Base-by-base conservation (phyloP, 35 echinoderm and acorn worm species). In the Heliocidaris tuberculata region DNA sequence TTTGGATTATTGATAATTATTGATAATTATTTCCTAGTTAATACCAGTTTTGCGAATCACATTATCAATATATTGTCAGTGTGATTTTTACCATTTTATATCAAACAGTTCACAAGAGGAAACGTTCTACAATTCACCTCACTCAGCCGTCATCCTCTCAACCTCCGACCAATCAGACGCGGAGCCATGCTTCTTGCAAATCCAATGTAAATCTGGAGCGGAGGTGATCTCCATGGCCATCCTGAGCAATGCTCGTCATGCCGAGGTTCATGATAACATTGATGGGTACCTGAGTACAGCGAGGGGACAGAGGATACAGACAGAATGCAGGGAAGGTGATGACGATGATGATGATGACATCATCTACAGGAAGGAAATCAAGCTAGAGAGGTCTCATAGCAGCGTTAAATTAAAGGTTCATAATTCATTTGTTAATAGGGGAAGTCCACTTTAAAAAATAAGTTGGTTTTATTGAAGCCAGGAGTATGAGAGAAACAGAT, bases 311-410 rank as follows among this genome's bases (percentile, higher is more conserved):
- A 93, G 48, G 91, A 29, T 93, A 31, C 19, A 30, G 48, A 5
- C 24, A 6, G 91, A 93, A 31, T 47, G 19, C 29, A 48, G 27
- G 27, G 29, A 48, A 13, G 91, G 48, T 2, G 17, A 32, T 89
- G 86, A 42, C 3, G 86, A 93, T 6, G 49, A 59, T 2, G n/a
- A 47, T 48, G 47, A 93, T 13, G 47, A 59, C 27, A 48, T 59
- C 47, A 93, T 93, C 17, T 93, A 93, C 32, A 93, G 16, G 91
- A 93, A 93, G 50, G 91, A 93, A 48, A 30, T 93, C 48, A 93
- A 13, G 48, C 29, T 93, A 1, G 91, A 59, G 12, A 93, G 91
- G 50, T 48, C 91, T 48, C 50, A 52, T 31, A 13, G 13, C 12
- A 59, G n/a, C 56, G 31, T 52, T 59, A 50, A 93, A 93, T 93